Evolutionary conservation across 2,888 invertebrate species (phyloP).

Genomic region (Eupsilia transversa): DNA sequence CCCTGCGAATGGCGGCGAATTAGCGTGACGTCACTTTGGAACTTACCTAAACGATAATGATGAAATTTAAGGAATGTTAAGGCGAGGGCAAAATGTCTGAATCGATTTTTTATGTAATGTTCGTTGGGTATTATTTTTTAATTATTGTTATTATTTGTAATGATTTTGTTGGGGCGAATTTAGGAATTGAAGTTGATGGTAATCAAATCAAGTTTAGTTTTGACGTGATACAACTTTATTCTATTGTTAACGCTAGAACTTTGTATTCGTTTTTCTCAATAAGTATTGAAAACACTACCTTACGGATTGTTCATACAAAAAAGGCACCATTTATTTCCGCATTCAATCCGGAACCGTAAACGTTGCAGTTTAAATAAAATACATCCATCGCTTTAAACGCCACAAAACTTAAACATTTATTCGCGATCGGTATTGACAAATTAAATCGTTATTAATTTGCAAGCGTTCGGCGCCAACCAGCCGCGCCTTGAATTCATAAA

Average conservation of each 20-base stretch:
- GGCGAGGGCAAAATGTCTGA: constrained; percentile 11
- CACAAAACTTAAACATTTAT: constrained; percentile 49
- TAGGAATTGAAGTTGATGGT: background rate
- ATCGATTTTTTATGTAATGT: constrained; percentile 24
- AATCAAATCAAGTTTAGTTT: background rate
- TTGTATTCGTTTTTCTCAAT: background rate
- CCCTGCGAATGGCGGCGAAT: constrained; percentile 54
- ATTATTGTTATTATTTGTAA: constrained; percentile 16
- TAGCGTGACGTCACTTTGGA: constrained; percentile 57
- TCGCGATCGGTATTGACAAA: constrained; percentile 55
- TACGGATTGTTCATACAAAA: constrained; percentile 1
- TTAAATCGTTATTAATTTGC: constrained; percentile 65
- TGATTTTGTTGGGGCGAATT: background rate
- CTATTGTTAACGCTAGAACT: background rate
- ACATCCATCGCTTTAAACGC: constrained; percentile 23
- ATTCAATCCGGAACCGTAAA: constrained; percentile 22
- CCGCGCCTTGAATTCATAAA: constrained; percentile 62
- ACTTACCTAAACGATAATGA: constrained; percentile 61
- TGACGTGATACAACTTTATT: background rate
- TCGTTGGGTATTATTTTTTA: constrained; percentile 8
- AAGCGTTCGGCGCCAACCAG: constrained; percentile 29
- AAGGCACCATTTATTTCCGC: background rate
- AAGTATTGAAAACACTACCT: background rate
- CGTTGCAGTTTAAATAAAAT: constrained; percentile 51
- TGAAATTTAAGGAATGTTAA: constrained; percentile 48